Base-by-base conservation (phyloP, 2,797 vertebrate genomes). In the Gymnodraco acuticeps region DNA sequence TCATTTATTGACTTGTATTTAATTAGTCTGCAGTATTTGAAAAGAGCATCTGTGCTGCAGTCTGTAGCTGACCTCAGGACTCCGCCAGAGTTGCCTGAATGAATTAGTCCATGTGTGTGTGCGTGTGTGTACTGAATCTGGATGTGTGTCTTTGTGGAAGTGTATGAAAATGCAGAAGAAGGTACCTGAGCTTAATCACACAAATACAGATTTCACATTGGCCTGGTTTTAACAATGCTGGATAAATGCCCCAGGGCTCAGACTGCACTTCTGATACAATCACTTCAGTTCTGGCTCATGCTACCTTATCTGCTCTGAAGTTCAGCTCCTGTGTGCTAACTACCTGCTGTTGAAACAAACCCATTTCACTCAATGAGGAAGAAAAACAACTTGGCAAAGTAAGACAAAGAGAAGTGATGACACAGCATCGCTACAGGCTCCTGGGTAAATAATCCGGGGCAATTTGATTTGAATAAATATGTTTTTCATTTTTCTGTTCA, bases 21-120 rank as follows among this genome's bases (percentile, higher is more conserved):
- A 92, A 94, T 93, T 88, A 91, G 88, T 78, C 81, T 86, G 83
- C 82, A 80, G 72, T 82, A 90, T 86, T 87, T 67, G 88, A 89
- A 91, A 68, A 54, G 78, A 64, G 69, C 80, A 85, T 87, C 75
- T 84, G 83, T 80, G 78, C 82, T 62, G 71, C 77, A 83, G 78
- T 81, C 82, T 87, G 82, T 52, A 67, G 43, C 67, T 76, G 82
- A 80, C 80, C 70, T 75, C 53, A 51, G 52, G 64, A 27, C 64
- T 19, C 50, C 17, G 17, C 50, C 54, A 72, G 70, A 86, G 48
- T 77, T 78, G 69, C 55, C 74, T 74, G 85, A 70, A 60, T 66
- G 0, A 66, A 46, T 75, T 45, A n/a, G 64, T 54, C 59, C 5
- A 11, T 77, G 77, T 12, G 43, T 31, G 52, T 3, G n/a, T 7